Conservation (phyloP, 2,113 vertebrate genomes). For the Climacteris rufus region DNA sequence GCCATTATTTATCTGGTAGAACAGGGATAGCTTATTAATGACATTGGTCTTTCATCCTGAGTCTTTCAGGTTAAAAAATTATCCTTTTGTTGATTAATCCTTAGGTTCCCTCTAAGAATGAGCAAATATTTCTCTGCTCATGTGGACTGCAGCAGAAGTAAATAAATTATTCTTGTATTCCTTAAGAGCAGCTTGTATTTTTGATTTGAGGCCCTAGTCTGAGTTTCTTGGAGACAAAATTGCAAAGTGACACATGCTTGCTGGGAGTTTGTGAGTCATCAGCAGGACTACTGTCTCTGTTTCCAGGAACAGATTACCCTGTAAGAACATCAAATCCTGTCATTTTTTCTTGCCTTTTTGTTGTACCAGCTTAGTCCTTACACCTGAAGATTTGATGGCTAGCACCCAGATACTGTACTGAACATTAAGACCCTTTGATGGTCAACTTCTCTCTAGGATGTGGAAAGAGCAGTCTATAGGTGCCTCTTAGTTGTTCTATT, state of each 20-base stretch:
- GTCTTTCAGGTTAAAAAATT: background rate
- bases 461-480: background rate
- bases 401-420: background rate
- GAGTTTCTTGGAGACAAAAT: background rate
- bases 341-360: background rate
- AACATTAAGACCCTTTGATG: background rate
- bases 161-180: background rate
- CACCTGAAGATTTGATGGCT: rapidly evolving
- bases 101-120: background rate
- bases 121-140: background rate
- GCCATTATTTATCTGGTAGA: background rate
- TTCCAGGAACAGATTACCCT: background rate
- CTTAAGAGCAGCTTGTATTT: background rate
- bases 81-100: background rate
- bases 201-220: background rate
- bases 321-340: background rate
- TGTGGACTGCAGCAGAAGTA: background rate
- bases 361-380: background rate
- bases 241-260: background rate
- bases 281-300: background rate
- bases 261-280: background rate
- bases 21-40: background rate
- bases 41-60: background rate
- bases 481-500: background rate
- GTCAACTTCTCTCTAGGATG: background rate